Conservation (phyloP, 2,113 vertebrate genomes). For the Psittacula cyanocephala region DNA sequence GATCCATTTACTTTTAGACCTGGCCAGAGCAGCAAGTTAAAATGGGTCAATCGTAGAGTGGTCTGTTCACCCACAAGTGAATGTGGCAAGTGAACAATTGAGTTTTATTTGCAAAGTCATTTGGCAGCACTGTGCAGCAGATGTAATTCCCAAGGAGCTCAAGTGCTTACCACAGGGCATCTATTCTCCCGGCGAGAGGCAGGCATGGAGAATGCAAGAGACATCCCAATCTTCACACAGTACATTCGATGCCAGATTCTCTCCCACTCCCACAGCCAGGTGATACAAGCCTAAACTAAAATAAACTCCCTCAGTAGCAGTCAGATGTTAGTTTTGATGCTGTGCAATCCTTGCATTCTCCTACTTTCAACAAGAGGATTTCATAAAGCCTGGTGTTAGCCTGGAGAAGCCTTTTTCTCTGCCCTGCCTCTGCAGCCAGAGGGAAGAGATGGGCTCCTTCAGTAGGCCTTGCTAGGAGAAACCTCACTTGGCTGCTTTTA, state of each 20-base stretch:
- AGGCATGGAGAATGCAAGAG: not conserved
- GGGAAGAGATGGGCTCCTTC: not conserved
- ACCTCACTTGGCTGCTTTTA: not conserved
- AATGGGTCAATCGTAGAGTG: not conserved
- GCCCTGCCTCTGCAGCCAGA: not conserved
- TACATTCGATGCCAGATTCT: not conserved
- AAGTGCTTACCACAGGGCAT: not conserved
- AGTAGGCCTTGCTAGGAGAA: not conserved
- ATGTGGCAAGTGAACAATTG: rapidly evolving
- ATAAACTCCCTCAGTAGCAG: not conserved
- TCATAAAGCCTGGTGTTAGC: not conserved
- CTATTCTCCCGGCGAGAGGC: not conserved
- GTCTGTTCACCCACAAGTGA: not conserved
- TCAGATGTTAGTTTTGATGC: not conserved
- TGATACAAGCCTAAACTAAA: not conserved
- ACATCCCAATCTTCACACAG: not conserved
- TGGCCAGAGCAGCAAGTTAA: not conserved
- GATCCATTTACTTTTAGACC: not conserved
- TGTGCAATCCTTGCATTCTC: not conserved
- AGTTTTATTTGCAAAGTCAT: not conserved
- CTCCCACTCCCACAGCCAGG: rapidly evolving
- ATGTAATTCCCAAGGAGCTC: not conserved
- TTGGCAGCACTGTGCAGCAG: not conserved
- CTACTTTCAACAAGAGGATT: not conserved
- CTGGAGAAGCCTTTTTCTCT: not conserved